These are phyloP conservation scores for Marmota flaviventris DNA, from an alignment of 2,113 vertebrate species.

Conservation along the genomic window DNA sequence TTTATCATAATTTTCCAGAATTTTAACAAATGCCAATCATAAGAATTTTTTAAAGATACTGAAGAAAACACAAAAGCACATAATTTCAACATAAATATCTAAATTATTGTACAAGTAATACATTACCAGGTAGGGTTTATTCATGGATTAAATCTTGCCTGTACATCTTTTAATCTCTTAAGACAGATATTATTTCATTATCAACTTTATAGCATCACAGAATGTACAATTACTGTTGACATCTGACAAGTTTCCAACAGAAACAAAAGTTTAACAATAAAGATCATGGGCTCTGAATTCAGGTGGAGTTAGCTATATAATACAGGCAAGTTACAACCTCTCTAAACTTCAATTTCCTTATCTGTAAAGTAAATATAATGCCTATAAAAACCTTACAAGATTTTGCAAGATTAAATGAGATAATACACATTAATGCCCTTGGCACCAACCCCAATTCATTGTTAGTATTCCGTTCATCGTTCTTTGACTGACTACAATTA, in stretches of 20 bases:
- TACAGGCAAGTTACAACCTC: background rate
- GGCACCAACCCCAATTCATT: background rate
- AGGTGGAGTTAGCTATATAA: constrained; percentile 25
- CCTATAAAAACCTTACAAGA: background rate
- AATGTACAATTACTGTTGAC: constrained; percentile 28
- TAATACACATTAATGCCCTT: background rate
- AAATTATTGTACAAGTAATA: background rate
- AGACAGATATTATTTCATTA: constrained; percentile 14
- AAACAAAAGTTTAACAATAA: constrained; percentile 46
- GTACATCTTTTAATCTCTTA: background rate
- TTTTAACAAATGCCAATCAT: background rate
- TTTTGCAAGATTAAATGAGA: background rate
- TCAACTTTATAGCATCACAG: background rate
- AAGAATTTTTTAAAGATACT: background rate
- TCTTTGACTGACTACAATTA: background rate
- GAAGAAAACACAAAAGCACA: background rate
- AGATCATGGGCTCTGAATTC: background rate
- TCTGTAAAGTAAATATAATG: background rate
- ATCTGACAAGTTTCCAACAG: constrained; percentile 16
- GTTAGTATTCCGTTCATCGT: background rate
- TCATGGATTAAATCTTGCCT: constrained; percentile 7
- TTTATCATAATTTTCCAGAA: constrained; percentile 17
- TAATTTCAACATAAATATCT: constrained; percentile 32
- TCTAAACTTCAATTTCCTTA: background rate
- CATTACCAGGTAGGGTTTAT: background rate